Base-by-base conservation (phyloP, 2,888 invertebrate species). In the Zelleria hepariella region DNA sequence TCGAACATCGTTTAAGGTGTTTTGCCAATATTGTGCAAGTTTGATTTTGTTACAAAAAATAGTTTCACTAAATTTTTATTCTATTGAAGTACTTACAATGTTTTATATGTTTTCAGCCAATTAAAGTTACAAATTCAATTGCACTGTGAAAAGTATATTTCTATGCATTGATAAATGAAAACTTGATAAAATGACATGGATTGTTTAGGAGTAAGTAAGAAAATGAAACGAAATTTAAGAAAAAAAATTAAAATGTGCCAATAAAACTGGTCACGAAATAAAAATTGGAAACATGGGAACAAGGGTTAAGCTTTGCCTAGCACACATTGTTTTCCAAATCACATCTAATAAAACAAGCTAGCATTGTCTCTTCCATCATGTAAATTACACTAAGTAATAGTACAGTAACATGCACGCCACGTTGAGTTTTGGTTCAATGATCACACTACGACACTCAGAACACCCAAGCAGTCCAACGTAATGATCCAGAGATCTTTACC, bases 381-480 rank as follows among this genome's bases (percentile, higher is more conserved):
- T 77, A 84, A 82, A 84, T 77, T 81, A 80, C 80, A 76, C 84
- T 86, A 86, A 77, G 71, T 84, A 82, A 86, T 84, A 86, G 74
- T 83, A 87, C 86, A 84, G 68, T 75, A 77, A 82, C 87, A 87
- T 87, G 87, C 87, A 86, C 81, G 85, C 81, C 81, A 80, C 78
- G 75, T 83, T 87, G 87, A 77, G 80, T 82, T 85, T 80, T 87
- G 87, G 87, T 86, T 87, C 87, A 85, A 87, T 82, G 86, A 80
- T 74, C 69, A 77, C 10, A 24, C 23, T n/a, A 54, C 59, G 51
- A 51, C 53, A 42, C 24, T 54, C 59, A 62, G 59, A 59, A 42
- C 54, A 58, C 32, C 54, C 27, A 57, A 47, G 47, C 51, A 67
- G 68, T 68, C 65, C 67, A 67, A 70, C 68, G n/a, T n/a, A n/a